Evolutionary conservation across 1,140 invertebrate genomes (phyloP), one percentile per base, ranked within the genome.

Genomic region (Hyles euphorbiae): DNA sequence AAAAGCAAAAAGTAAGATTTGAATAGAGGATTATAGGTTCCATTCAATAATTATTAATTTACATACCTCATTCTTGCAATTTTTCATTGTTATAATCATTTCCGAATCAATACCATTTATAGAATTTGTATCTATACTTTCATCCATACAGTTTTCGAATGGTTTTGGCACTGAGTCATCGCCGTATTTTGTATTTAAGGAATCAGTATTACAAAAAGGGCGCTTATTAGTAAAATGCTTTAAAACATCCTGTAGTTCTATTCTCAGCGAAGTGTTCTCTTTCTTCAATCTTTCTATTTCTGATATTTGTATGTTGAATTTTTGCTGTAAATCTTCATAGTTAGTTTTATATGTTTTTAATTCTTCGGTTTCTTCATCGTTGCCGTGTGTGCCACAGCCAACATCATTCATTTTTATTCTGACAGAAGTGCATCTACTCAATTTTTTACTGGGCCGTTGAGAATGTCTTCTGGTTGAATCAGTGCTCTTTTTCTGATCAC

Each of bases 51-150:
- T 2, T 22, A 22, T 22, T 22, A 22, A 1, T 22, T 22, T 44
- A 51, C 49, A 46, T 48, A 87, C 83, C 75, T 83, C 66, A 63
- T 81, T 77, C 56, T 70, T 76, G 47, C 81, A 83, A 53, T 81
- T 85, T 67, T 81, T 85, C 63, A 88, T 74, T 10, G 85, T 86
- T 40, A 88, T 88, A 34, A 84, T 73, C 70, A 87, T 81, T 79
- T 88, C 85, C 0, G 85, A 88, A 56, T 85, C 76, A 34, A 75
- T 66, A 48, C 70, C 51, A 57, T 78, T 74, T 2, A 61, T 50
- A 43, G 51, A 33, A 46, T 55, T 53, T 33, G 46, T 7, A 7
- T 66, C 33, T 49, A 46, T 53, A 33, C 65, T 60, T 36, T 69
- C 61, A 8, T 80, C 68, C 10, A 63, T 62, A 43, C 48, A 58